Evolutionary conservation across 1,140 invertebrate genomes (phyloP), one percentile per base, ranked within the genome.

Genomic region (Neoseiulus cucumeris): DNA sequence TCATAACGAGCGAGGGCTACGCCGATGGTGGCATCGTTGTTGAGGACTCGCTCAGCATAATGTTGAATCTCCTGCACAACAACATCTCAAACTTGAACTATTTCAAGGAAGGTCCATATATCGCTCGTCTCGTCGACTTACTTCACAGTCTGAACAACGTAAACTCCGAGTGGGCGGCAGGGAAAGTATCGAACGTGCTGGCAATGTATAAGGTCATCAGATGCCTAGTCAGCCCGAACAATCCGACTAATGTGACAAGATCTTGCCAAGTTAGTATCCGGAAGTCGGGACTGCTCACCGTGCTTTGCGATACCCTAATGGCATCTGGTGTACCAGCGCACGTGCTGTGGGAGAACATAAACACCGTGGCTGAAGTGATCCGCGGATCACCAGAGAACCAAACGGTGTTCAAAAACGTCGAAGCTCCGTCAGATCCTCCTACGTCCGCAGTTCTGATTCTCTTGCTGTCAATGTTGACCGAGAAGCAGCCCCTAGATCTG

Each of bases 61-160:
- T 98, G 81, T 77, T 96, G 30, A 97, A 95, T 79, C 79, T 99
- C 59, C 76, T 99, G 1, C 85, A 87, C 72, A 93, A 91, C 72
- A 99, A 99, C 74, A 83, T 87, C 5, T 96, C 91, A 67, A 99
- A 98, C 79, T 93, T 98, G 73, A 96, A 92, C 73, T 94, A 95
- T 74, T 98, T 99, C 73, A 91, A 95, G 79, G 96, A 98, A 81
- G 92, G 85, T 78, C 80, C 85, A 73, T 95, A 92, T 72, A 91
- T 98, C 88, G 93, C 72, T 83, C 83, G 68, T 77, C 97, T 69
- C 78, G 87, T 9, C 74, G 86, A 85, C 59, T 96, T 91, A 84
- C 94, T 92, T 74, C 80, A 82, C 66, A 79, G 86, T 30, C 81
- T 1, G 84, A 86, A 42, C 86, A 88, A 59, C 14, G 22, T 25